Evolutionary conservation across 1,140 invertebrate genomes (phyloP).

Genomic region (Caenorhabditis brenneri): DNA sequence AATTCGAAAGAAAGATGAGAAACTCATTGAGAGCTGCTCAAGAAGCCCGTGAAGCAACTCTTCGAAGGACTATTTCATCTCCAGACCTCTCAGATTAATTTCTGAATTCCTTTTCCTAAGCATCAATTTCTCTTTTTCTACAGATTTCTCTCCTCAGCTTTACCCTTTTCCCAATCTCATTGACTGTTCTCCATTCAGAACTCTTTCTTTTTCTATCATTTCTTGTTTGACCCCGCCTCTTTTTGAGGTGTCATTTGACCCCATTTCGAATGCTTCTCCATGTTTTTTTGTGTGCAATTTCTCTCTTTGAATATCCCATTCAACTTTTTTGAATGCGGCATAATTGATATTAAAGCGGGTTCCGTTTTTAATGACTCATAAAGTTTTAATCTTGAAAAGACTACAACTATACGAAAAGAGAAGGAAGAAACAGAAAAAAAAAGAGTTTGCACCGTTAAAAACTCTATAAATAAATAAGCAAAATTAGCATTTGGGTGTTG

Average conservation of each 20-base stretch:
- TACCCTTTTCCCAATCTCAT: not conserved
- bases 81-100: conserved; percentile 31
- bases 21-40: conserved; percentile 29
- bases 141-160: not conserved
- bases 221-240: not conserved
- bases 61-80: conserved; percentile 25
- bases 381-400: not conserved
- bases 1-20: conserved; percentile 10
- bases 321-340: conserved; percentile 10
- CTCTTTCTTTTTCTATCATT: not conserved
- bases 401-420: not conserved
- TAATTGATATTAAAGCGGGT: not conserved
- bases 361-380: not conserved
- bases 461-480: too few species aligned
- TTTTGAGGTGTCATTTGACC: not conserved
- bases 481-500: too few species aligned
- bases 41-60: not conserved
- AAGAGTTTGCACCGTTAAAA: too few species aligned
- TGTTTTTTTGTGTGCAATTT: not conserved
- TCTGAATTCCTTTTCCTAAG: too few species aligned
- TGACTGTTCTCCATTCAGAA: not conserved
- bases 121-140: not conserved
- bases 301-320: not conserved
- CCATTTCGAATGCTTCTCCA: not conserved
- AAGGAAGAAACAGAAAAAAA: not conserved